These are phyloP conservation scores for Margaritifera margaritifera DNA, from an alignment of 2,888 invertebrate species.

Conservation along the genomic window DNA sequence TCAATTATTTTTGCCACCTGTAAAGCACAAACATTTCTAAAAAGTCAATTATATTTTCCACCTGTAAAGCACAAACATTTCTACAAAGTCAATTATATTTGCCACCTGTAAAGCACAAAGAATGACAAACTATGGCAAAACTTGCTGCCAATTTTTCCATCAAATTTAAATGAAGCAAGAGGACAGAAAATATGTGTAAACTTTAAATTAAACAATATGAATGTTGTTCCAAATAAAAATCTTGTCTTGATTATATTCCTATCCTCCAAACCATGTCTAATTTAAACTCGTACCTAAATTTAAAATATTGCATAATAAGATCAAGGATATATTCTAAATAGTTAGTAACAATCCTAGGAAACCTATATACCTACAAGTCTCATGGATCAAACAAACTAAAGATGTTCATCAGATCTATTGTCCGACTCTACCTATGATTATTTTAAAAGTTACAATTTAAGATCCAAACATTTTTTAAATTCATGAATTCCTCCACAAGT, in stretches of 20 bases:
- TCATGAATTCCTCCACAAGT: neutral
- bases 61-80: neutral
- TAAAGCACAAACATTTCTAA: neutral
- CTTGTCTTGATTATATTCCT: no score
- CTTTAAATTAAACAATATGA: no score
- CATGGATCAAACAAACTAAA: no score
- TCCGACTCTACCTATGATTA: neutral
- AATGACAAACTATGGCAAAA: neutral
- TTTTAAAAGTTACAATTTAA: neutral
- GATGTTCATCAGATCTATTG: no score
- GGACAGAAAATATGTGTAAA: no score
- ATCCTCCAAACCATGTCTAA: no score
- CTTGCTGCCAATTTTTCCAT: neutral
- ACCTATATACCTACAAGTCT: no score
- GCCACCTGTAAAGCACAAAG: neutral
- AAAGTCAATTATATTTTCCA: neutral
- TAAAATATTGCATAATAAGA: no score
- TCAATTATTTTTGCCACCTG: constrained; percentile 63
- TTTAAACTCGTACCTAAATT: no score
- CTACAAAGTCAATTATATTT: neutral
- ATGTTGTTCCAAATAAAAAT: no score
- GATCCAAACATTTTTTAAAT: neutral
- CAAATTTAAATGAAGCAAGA: neutral
- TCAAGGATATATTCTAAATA: no score
- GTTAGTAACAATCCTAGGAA: no score